Evolutionary conservation across 2,113 vertebrate genomes (phyloP).

Genomic region (Ceyx cyanopectus): DNA sequence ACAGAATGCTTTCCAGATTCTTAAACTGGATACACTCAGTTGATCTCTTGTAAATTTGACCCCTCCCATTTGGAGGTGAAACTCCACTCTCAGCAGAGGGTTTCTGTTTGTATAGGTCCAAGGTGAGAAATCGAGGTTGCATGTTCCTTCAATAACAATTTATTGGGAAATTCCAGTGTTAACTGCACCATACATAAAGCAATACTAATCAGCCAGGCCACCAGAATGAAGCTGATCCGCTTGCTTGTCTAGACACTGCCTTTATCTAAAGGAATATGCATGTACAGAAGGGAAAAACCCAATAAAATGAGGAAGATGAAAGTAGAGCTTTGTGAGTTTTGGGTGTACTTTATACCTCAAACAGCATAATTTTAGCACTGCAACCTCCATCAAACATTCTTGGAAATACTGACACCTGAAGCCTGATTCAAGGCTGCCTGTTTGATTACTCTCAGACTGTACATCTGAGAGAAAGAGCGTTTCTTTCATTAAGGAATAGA

Average conservation of each 20-base stretch:
- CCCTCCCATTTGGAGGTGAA: background rate
- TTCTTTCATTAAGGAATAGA: background rate
- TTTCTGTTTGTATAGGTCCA: background rate
- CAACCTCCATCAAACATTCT: background rate
- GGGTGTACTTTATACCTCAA: slow-evolving; percentile 1
- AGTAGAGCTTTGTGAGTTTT: background rate
- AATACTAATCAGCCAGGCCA: background rate
- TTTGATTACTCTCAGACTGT: background rate
- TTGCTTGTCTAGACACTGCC: background rate
- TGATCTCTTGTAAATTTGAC: background rate
- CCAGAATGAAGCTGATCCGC: background rate
- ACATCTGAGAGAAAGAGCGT: background rate
- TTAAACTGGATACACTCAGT: background rate
- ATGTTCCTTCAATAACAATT: background rate
- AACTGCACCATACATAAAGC: background rate
- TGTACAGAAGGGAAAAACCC: background rate
- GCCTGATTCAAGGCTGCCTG: background rate
- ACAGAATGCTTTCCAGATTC: background rate
- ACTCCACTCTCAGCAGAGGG: background rate
- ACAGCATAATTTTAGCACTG: background rate
- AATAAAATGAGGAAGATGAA: background rate
- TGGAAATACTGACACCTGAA: slow-evolving; percentile 29
- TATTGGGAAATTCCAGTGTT: background rate
- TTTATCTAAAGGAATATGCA: background rate
- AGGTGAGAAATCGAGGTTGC: background rate